Evolutionary conservation across 2,888 invertebrate species (phyloP).

Genomic region (Shargacucullia verbasci): DNA sequence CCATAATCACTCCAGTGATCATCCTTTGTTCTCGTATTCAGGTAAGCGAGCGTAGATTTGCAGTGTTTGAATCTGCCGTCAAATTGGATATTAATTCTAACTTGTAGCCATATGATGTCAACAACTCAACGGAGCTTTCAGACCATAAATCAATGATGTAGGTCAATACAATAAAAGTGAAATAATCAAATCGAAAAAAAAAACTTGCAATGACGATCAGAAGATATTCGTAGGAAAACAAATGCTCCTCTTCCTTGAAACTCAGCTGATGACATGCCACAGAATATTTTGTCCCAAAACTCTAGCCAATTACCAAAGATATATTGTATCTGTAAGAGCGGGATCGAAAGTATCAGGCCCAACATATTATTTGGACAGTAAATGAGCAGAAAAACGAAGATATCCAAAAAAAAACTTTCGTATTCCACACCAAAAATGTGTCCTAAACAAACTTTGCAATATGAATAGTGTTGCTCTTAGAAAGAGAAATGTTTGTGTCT

Average conservation of each 20-base stretch:
- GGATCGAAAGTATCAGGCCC: background rate
- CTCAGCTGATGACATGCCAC: no score
- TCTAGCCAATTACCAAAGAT: background rate
- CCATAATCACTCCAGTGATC: slow-evolving; percentile 94
- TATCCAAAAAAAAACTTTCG: no score
- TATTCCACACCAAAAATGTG: slow-evolving; percentile 5
- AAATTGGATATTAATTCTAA: no score
- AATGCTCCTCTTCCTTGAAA: no score
- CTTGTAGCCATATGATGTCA: no score
- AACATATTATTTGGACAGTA: background rate
- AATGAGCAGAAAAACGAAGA: background rate
- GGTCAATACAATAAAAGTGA: no score
- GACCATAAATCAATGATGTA: no score
- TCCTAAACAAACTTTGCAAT: slow-evolving; percentile 29
- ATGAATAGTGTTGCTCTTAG: background rate
- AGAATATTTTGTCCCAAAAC: background rate
- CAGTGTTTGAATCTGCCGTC: no score
- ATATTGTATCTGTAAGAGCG: no score
- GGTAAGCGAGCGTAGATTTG: slow-evolving; percentile 84
- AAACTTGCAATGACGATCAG: background rate
- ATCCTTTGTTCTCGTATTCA: slow-evolving; percentile 94
- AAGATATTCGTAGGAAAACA: no score
- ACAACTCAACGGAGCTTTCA: no score
- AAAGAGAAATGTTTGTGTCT: slow-evolving; percentile 1
- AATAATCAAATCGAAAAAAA: background rate